phyloP scores from a whole-genome alignment of 2,113 vertebrate species.

The Pterocles burchelli region DNA sequence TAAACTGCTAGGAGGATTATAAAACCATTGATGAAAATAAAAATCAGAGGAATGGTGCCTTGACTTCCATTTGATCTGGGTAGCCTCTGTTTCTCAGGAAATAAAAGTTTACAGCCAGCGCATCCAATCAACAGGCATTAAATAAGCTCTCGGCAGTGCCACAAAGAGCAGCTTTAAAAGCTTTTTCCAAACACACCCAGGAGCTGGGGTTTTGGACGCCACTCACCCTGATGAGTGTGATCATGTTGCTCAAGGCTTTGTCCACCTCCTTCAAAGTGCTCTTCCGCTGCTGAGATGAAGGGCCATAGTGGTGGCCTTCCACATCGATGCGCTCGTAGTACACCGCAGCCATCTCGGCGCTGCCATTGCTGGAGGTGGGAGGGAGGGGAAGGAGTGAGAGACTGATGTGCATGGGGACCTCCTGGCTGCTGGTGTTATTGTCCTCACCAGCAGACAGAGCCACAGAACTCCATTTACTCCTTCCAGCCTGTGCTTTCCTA shows the following conservation, averaged over 20 bases:
- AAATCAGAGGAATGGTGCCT: background rate
- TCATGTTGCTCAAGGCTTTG: slow-evolving; percentile 80
- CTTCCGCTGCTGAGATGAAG: slow-evolving; percentile 81
- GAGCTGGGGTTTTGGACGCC: background rate
- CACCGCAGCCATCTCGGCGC: slow-evolving; percentile 84
- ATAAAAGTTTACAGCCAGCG: background rate
- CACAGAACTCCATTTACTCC: background rate
- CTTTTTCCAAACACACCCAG: background rate
- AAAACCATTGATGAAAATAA: background rate
- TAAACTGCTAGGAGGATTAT: background rate
- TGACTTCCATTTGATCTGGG: background rate
- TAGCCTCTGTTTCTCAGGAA: background rate
- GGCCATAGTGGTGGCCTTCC: slow-evolving; percentile 91
- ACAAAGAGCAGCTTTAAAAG: background rate
- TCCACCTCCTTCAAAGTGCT: slow-evolving; percentile 82
- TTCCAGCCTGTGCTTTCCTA: background rate
- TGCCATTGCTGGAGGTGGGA: slow-evolving; percentile 67
- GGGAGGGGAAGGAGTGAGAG: background rate
- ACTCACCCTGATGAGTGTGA: slow-evolving; percentile 84
- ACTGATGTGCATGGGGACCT: background rate
- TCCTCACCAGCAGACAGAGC: background rate
- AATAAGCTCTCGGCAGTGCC: background rate
- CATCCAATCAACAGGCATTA: background rate
- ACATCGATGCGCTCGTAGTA: slow-evolving; percentile 93
- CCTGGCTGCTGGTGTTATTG: background rate